phyloP scores from a whole-genome alignment of 2,888 invertebrate species.

The Schizaphis graminum region DNA sequence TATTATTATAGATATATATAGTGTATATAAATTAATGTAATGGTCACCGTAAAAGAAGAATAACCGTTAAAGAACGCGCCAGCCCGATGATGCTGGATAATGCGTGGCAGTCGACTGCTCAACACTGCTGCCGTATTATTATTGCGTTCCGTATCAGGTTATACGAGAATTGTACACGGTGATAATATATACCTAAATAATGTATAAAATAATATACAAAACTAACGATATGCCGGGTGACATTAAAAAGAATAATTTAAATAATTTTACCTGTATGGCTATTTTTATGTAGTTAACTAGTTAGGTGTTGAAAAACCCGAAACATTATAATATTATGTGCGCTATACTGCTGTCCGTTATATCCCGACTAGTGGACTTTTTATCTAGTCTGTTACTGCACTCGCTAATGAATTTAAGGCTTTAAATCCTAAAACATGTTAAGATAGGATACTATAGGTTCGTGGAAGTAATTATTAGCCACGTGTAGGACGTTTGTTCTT shows the following conservation, averaged over 20 bases:
- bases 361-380: not conserved
- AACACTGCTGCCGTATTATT: conserved; percentile 12
- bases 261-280: not conserved
- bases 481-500: no score
- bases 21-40: not conserved
- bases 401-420: not conserved
- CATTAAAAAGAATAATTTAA: not conserved
- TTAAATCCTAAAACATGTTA: no score
- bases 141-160: conserved; percentile 23
- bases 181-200: not conserved
- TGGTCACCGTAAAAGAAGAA: not conserved
- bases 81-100: not conserved
- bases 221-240: not conserved
- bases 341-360: not conserved
- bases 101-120: not conserved
- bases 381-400: no score
- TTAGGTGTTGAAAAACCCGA: not conserved
- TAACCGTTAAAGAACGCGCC: conserved; percentile 46
- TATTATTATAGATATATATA: not conserved
- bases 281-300: not conserved
- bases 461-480: no score
- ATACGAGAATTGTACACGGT: not conserved
- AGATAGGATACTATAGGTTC: no score
- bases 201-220: not conserved
- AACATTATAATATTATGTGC: not conserved